phyloP scores from a whole-genome alignment of 2,113 vertebrate genomes.

The Plecturocebus donacophilus region DNA sequence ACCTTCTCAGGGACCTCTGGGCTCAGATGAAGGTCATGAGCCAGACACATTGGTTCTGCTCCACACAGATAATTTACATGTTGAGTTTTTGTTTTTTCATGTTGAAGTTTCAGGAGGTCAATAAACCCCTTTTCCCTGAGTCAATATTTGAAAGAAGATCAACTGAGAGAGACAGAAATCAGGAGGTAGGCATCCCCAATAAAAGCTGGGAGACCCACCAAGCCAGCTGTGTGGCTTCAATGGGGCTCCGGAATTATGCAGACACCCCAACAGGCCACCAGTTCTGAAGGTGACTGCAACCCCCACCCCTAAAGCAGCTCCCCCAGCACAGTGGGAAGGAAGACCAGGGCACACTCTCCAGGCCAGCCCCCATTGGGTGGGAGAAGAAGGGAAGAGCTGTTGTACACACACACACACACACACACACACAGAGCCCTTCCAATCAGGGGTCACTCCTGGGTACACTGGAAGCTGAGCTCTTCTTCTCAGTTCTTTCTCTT shows the following conservation, averaged over 20 bases:
- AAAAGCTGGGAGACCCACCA: neutral
- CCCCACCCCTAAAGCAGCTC: neutral
- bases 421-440: too few relatives aligned
- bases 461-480: too few relatives aligned
- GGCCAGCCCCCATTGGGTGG: neutral
- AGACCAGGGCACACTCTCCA: too few relatives aligned
- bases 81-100: neutral
- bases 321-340: neutral
- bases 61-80: neutral
- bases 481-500: too few relatives aligned
- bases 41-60: neutral
- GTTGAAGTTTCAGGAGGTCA: neutral
- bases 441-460: too few relatives aligned
- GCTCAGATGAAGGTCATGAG: neutral
- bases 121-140: neutral
- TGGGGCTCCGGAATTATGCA: neutral
- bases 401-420: accelerated
- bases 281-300: accelerated
- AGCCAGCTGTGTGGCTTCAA: neutral
- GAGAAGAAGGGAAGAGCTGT: neutral
- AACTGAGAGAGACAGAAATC: neutral
- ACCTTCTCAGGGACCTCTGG: neutral
- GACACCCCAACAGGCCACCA: too few relatives aligned
- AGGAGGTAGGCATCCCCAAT: too few relatives aligned
- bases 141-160: neutral